These are phyloP conservation scores for Myiozetetes cayanensis DNA, from an alignment of 2,113 vertebrate species.

Conservation along the genomic window DNA sequence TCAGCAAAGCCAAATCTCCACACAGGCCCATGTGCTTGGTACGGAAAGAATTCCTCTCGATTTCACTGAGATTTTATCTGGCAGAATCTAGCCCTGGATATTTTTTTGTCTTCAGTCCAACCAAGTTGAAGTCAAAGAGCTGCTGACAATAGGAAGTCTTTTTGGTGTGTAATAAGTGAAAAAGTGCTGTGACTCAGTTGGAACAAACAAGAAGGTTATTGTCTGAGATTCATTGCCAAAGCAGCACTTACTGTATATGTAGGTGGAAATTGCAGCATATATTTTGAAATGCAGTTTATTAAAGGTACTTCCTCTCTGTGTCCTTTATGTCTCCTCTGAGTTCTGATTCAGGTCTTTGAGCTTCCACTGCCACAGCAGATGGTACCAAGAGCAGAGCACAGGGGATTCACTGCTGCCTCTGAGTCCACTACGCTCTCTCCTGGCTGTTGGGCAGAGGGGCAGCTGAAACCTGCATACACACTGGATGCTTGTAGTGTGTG, in stretches of 20 bases:
- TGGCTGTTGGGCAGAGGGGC: background rate
- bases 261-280: constrained; percentile 5
- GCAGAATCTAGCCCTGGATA: background rate
- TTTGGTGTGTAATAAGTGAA: constrained; percentile 3
- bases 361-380: background rate
- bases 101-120: background rate
- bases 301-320: background rate
- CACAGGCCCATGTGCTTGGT: background rate
- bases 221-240: background rate
- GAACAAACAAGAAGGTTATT: constrained; percentile 3
- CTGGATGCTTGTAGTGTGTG: background rate
- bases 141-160: constrained; percentile 36
- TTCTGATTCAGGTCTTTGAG: background rate
- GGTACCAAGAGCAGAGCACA: background rate
- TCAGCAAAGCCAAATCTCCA: background rate
- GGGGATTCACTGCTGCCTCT: fast-evolving
- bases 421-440: fast-evolving
- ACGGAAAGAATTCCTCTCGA: background rate
- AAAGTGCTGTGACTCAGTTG: background rate
- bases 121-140: background rate
- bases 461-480: background rate
- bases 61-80: background rate
- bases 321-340: background rate
- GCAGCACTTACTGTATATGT: background rate
- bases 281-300: constrained; percentile 9